A percentile compares a stretch with the other conserved stretches of the same genome.
Evolutionary conservation across 2,888 invertebrate species (phyloP).

Genomic region (Digitonthophagus gazella): DNA sequence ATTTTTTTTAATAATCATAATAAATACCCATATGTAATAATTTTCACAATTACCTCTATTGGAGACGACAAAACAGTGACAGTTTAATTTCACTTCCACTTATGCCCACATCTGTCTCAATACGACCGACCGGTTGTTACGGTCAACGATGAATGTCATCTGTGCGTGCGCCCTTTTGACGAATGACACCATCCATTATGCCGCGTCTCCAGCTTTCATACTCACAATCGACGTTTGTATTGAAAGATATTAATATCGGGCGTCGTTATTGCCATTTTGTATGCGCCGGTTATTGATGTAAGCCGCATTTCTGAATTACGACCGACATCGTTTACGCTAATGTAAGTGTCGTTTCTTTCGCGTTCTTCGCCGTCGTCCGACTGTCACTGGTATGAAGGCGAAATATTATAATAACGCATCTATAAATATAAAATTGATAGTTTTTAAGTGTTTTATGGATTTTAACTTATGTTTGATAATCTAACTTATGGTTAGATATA

Average conservation of each 20-base stretch:
- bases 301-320: background rate
- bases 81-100: constrained; percentile 3
- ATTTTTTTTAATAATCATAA: no score
- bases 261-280: background rate
- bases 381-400: background rate
- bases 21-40: background rate
- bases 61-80: background rate
- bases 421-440: no score
- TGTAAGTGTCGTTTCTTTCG: background rate
- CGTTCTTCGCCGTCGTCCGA: background rate
- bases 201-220: constrained; percentile 6
- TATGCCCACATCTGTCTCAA: constrained; percentile 16
- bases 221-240: background rate
- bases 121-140: background rate
- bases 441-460: no score
- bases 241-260: background rate
- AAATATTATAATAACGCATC: no score
- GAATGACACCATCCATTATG: constrained; percentile 16
- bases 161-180: constrained; percentile 2
- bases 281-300: background rate
- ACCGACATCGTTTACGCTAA: background rate
- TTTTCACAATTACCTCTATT: background rate
- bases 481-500: background rate
- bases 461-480: no score
- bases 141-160: constrained; percentile 7